These are phyloP conservation scores for Chloebia gouldiae DNA, from an alignment of 2,113 vertebrate genomes.

Conservation along the genomic window DNA sequence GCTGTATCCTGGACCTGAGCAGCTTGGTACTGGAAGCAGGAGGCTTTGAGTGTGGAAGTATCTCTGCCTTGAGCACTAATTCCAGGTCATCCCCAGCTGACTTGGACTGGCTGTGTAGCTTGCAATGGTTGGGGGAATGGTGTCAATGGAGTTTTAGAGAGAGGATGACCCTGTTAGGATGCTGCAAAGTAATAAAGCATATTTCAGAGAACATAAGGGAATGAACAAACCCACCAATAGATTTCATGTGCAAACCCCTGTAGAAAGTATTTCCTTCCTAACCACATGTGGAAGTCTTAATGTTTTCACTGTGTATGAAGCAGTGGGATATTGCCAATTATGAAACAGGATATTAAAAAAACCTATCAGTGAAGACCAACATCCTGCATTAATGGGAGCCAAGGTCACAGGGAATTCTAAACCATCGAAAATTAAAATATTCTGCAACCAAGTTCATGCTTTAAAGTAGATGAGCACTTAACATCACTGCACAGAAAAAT, in stretches of 20 bases:
- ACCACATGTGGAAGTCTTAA: not conserved
- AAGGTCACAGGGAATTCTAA: not conserved
- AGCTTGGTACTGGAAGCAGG: not conserved
- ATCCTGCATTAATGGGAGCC: not conserved
- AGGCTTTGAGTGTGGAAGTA: not conserved
- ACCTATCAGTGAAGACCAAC: not conserved
- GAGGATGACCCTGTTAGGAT: not conserved
- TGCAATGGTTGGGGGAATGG: not conserved
- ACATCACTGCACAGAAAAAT: not conserved
- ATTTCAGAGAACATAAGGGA: not conserved
- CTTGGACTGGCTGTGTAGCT: not conserved
- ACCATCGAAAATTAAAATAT: not conserved
- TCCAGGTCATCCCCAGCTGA: not conserved
- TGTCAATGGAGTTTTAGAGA: not conserved
- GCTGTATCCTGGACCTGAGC: not conserved
- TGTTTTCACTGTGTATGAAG: not conserved
- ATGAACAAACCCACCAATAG: not conserved
- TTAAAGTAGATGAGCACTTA: not conserved
- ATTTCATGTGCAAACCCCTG: not conserved
- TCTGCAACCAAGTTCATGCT: not conserved
- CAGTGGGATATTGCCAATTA: not conserved
- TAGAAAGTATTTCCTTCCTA: not conserved
- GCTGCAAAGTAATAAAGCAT: not conserved
- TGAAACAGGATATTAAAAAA: not conserved
- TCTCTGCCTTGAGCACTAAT: not conserved